These are phyloP conservation scores for Ochropleura plecta DNA, from an alignment of 2,888 invertebrate species.

Conservation along the genomic window DNA sequence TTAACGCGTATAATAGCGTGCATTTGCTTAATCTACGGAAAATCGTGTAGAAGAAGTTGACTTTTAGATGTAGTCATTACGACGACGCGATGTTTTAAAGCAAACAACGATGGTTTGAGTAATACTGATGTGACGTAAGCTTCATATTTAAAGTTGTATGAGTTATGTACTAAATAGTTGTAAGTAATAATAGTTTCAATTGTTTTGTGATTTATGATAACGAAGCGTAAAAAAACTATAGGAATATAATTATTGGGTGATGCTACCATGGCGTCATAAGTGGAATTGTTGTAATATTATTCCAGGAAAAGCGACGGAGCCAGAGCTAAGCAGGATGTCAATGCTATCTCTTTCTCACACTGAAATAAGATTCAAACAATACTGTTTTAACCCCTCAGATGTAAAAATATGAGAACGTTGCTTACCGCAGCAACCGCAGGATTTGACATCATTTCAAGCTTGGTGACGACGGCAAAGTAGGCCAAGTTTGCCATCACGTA, in stretches of 20 bases:
- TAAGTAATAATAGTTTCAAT: neutral
- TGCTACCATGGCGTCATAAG: too few relatives aligned
- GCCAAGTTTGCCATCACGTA: slow-evolving; percentile 97
- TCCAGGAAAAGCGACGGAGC: too few relatives aligned
- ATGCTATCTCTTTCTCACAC: too few relatives aligned
- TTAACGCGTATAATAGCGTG: neutral
- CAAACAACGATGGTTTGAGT: neutral
- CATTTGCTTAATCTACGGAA: neutral
- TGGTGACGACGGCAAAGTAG: slow-evolving; percentile 96
- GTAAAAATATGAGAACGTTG: slow-evolving; percentile 41
- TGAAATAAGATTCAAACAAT: too few relatives aligned
- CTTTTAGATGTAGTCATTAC: neutral
- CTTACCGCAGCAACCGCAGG: slow-evolving; percentile 97
- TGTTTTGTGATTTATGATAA: neutral
- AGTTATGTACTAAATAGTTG: neutral
- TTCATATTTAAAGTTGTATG: neutral
- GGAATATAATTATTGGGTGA: too few relatives aligned
- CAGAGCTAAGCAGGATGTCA: too few relatives aligned
- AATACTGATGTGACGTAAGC: neutral
- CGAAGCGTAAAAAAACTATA: neutral
- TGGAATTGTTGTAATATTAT: too few relatives aligned
- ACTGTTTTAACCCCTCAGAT: neutral
- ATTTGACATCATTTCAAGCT: slow-evolving; percentile 94
- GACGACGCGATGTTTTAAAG: neutral
- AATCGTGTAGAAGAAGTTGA: neutral